phyloP scores from a whole-genome alignment of 2,113 vertebrate genomes.

The Hemichromis elongatus region DNA sequence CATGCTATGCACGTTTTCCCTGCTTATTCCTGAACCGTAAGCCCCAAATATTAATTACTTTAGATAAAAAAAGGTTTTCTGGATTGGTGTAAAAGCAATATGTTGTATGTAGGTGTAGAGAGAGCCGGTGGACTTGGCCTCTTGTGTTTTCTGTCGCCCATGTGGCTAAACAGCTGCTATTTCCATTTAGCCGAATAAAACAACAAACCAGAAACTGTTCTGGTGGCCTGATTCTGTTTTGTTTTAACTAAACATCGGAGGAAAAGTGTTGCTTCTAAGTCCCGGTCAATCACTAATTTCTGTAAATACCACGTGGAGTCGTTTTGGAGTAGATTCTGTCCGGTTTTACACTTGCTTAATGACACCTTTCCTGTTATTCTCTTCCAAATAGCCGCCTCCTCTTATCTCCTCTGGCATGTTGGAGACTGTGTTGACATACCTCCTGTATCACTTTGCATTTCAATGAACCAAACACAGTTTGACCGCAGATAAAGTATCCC shows the following conservation, averaged over 20 bases:
- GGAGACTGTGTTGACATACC: not conserved
- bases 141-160: not conserved
- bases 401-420: slow-evolving; percentile 7
- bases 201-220: not conserved
- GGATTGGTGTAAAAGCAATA: not conserved
- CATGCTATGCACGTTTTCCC: not conserved
- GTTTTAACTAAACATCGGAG: not conserved
- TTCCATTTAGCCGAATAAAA: not conserved
- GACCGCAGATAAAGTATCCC: not conserved
- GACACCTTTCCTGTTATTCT: not conserved
- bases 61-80: not conserved
- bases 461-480: not conserved
- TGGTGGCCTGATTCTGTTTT: not conserved
- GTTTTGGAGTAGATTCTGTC: not conserved
- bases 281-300: not conserved
- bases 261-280: not conserved
- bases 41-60: not conserved
- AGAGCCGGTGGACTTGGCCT: not conserved
- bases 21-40: not conserved
- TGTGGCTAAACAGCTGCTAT: slow-evolving; percentile 15
- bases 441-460: not conserved
- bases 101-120: not conserved
- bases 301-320: not conserved
- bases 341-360: not conserved
- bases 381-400: not conserved